Evolutionary conservation across 2,888 invertebrate genomes (phyloP).

Genomic region (Ormyrus labotus): DNA sequence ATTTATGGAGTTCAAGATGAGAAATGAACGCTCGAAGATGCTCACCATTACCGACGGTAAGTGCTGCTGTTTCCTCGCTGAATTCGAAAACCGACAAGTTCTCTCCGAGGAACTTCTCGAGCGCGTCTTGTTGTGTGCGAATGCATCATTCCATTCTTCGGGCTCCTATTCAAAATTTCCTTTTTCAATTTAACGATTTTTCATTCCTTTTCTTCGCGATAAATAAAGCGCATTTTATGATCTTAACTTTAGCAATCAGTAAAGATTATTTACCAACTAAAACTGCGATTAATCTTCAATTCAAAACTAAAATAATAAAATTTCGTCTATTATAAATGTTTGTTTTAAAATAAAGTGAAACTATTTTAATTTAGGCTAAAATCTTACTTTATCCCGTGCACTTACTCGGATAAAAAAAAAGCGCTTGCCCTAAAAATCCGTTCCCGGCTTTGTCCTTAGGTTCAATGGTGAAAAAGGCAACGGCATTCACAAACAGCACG

Average conservation of each 20-base stretch:
- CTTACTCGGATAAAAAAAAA: background rate
- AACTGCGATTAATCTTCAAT: no score
- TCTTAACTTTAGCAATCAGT: background rate
- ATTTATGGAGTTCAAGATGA: conserved; percentile 79
- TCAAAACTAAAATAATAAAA: no score
- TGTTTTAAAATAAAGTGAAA: no score
- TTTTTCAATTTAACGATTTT: background rate
- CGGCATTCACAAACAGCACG: conserved; percentile 87
- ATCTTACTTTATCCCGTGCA: background rate
- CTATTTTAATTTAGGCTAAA: background rate
- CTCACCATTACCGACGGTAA: conserved; percentile 82
- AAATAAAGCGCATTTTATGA: background rate
- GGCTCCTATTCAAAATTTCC: background rate
- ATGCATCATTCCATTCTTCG: background rate
- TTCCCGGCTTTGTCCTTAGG: conserved; percentile 54
- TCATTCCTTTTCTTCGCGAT: background rate
- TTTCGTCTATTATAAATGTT: no score
- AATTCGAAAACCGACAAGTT: conserved; percentile 6
- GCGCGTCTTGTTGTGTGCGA: background rate
- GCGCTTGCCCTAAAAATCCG: no score
- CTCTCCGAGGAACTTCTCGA: background rate
- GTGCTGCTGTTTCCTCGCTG: conserved; percentile 34
- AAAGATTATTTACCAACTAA: background rate
- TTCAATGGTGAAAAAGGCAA: conserved; percentile 83
- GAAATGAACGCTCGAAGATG: conserved; percentile 82